Evolutionary conservation across 2,888 invertebrate species (phyloP).

Genomic region (Hyposoter dolosus): DNA sequence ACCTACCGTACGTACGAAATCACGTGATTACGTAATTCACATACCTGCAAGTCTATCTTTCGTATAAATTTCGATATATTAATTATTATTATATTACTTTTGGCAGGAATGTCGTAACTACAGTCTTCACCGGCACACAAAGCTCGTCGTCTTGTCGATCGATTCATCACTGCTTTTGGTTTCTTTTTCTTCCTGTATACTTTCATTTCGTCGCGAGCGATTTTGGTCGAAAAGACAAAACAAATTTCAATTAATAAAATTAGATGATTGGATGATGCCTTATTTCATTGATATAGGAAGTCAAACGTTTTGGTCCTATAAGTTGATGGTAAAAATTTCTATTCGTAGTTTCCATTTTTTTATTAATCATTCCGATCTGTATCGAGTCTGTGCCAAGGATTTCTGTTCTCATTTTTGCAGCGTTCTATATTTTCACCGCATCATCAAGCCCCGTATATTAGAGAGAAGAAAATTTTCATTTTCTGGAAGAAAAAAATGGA

Average conservation of each 20-base stretch:
- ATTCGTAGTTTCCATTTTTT: background rate
- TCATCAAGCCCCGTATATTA: too few species aligned
- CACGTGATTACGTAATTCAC: constrained; percentile 12
- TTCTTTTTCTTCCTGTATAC: constrained; percentile 13
- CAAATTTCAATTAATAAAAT: constrained; percentile 15
- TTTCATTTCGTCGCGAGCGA: background rate
- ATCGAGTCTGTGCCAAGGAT: background rate
- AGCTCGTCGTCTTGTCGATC: constrained; percentile 60
- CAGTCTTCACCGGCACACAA: constrained; percentile 71
- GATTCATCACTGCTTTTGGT: background rate
- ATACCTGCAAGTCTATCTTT: constrained; percentile 70
- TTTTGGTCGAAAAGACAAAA: background rate
- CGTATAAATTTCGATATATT: constrained; percentile 80
- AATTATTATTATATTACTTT: constrained; percentile 80
- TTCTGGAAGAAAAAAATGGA: background rate
- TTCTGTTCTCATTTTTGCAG: background rate
- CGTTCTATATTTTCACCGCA: background rate
- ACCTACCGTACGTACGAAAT: constrained; percentile 14
- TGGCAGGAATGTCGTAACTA: constrained; percentile 84
- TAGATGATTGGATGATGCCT: constrained; percentile 39
- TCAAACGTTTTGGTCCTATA: constrained; percentile 54
- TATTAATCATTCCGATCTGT: background rate
- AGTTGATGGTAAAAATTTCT: constrained; percentile 42
- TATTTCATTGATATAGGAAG: constrained; percentile 40
- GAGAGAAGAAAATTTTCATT: background rate